A percentile compares a stretch with the other conserved stretches of the same genome.
These are phyloP conservation scores for Myiotriccus ornatus DNA, from an alignment of 2,797 vertebrate species.

Conservation along the genomic window DNA sequence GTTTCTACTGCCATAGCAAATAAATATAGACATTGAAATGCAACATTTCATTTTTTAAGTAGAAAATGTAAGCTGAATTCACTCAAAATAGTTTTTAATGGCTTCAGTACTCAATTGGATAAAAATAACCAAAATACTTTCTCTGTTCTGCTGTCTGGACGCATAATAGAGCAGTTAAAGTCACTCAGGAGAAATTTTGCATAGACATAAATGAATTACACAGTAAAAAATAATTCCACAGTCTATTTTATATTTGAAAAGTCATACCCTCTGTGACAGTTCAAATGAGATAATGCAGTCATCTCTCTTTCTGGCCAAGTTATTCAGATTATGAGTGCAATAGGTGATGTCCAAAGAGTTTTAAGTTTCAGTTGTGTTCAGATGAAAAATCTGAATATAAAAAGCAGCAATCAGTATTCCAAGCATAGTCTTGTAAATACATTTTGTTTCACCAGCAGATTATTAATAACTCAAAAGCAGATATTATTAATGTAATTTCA, in stretches of 20 bases:
- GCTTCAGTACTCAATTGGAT: neutral
- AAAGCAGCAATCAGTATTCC: neutral
- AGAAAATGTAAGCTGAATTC: neutral
- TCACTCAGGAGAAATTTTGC: neutral
- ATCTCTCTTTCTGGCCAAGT: neutral
- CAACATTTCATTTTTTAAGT: neutral
- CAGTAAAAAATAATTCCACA: neutral
- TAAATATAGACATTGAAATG: neutral
- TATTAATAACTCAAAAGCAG: neutral
- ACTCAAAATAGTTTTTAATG: neutral
- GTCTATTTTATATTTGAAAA: neutral
- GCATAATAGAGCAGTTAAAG: neutral
- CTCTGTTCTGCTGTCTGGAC: neutral
- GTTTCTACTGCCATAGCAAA: neutral
- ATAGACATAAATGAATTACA: neutral
- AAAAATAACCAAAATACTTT: neutral
- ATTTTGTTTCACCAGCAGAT: neutral
- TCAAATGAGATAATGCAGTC: neutral
- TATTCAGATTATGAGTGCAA: neutral
- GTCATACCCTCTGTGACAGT: neutral
- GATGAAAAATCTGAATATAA: neutral
- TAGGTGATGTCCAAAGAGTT: neutral
- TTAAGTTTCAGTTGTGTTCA: neutral
- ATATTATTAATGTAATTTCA: neutral
- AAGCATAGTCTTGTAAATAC: neutral